A percentile compares a stretch with the other conserved stretches of the same genome.
Evolutionary conservation across 1,140 invertebrate genomes (phyloP).

Genomic region (Drosophila santomea): DNA sequence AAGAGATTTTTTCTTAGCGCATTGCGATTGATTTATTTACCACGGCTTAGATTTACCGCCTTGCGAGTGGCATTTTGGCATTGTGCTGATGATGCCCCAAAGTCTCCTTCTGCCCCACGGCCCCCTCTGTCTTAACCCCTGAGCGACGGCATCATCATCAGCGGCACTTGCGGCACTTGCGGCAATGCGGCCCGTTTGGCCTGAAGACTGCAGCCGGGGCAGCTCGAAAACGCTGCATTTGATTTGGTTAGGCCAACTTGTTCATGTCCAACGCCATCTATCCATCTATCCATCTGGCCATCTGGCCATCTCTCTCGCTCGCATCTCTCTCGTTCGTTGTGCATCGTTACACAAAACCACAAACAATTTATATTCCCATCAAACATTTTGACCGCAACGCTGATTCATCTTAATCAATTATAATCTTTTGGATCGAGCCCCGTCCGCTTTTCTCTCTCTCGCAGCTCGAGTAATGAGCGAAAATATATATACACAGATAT

Average conservation of each 20-base stretch:
- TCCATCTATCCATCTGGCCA: slow-evolving; percentile 24
- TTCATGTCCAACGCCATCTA: slow-evolving; percentile 34
- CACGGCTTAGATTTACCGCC: slow-evolving; percentile 82
- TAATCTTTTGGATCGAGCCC: slow-evolving; percentile 70
- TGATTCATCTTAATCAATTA: slow-evolving; percentile 84
- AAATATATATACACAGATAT: slow-evolving; percentile 22
- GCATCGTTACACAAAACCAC: slow-evolving; percentile 83
- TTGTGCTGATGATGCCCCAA: slow-evolving; percentile 73
- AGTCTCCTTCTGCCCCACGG: slow-evolving; percentile 24
- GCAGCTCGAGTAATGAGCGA: slow-evolving; percentile 68
- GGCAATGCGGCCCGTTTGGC: slow-evolving; percentile 44
- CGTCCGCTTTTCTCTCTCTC: slow-evolving; percentile 43
- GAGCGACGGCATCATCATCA: slow-evolving; percentile 61
- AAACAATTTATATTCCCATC: slow-evolving; percentile 84
- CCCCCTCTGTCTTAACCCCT: slow-evolving; percentile 26
- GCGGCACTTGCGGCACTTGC: slow-evolving; percentile 63
- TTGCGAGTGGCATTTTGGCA: slow-evolving; percentile 80
- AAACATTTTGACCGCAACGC: slow-evolving; percentile 83
- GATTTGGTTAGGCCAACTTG: slow-evolving; percentile 74
- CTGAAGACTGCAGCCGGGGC: slow-evolving; percentile 29
- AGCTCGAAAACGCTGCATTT: slow-evolving; percentile 72
- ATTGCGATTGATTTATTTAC: slow-evolving; percentile 82
- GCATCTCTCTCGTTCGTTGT: slow-evolving; percentile 46
- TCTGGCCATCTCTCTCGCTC: slow-evolving; percentile 43
- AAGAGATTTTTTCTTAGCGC: slow-evolving; percentile 54